Conservation (phyloP, 30 jellyfish, hydroid and myxozoan genomes). For the Cassiopea xamachana region DNA sequence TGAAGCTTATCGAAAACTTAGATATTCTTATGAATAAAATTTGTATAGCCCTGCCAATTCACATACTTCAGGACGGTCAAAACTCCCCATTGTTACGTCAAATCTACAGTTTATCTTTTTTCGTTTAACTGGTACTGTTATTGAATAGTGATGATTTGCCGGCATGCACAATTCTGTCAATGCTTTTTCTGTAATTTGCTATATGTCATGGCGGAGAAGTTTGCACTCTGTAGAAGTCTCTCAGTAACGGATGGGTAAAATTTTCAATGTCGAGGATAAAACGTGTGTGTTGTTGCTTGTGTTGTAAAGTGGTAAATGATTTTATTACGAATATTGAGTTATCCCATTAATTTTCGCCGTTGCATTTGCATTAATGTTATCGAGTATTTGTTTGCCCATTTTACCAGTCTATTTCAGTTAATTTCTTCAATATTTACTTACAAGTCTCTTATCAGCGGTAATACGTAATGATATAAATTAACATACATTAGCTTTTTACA, state of each 20-base stretch:
- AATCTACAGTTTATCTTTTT: background rate
- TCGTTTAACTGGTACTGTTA: conserved; percentile 45
- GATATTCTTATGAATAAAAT: no score
- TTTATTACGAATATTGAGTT: conserved; percentile 36
- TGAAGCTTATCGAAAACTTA: no score
- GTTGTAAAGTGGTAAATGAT: conserved; percentile 48
- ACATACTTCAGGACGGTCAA: conserved; percentile 41
- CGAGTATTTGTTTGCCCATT: conserved; percentile 68
- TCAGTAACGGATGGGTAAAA: conserved; percentile 72
- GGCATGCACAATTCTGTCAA: conserved; percentile 58
- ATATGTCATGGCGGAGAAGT: conserved; percentile 12
- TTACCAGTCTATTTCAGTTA: conserved; percentile 2
- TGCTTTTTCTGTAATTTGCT: conserved; percentile 13
- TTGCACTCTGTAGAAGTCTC: conserved; percentile 30
- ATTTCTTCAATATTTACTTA: no score
- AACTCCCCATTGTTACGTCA: conserved; percentile 75
- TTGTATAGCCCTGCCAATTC: conserved; percentile 62
- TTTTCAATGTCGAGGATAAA: conserved; percentile 65
- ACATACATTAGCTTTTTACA: no score
- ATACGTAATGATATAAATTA: no score
- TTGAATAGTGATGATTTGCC: conserved; percentile 65
- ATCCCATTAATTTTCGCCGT: conserved; percentile 58
- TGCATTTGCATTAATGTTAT: conserved; percentile 34
- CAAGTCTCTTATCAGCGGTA: no score
- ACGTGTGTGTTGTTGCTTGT: conserved; percentile 43